Evolutionary conservation across 1,140 invertebrate species (phyloP).

Genomic region (Steinernema feltiae): DNA sequence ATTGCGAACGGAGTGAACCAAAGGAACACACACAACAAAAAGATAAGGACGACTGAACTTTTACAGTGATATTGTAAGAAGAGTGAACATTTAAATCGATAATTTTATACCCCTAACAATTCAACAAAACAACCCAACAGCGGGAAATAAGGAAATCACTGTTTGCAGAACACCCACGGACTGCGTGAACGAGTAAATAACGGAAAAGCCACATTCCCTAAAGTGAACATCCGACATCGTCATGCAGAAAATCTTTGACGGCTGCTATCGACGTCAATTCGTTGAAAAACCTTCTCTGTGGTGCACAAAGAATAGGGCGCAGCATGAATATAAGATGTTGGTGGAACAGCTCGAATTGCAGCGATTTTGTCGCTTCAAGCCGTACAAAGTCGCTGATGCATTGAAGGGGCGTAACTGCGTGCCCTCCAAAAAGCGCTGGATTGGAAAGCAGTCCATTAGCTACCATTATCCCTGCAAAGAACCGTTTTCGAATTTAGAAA

Average conservation of each 20-base stretch:
- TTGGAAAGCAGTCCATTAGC: conserved; percentile 82
- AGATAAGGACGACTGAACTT: background rate
- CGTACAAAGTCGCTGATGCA: conserved; percentile 79
- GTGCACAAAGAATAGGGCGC: conserved; percentile 16
- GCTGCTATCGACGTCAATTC: conserved; percentile 21
- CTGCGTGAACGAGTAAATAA: background rate
- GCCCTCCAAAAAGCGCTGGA: conserved; percentile 76
- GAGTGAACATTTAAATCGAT: no score
- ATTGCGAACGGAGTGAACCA: no score
- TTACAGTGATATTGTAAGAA: background rate
- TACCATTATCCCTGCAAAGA: conserved; percentile 71
- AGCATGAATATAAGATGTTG: conserved; percentile 36
- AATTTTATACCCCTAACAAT: no score
- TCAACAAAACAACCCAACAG: no score
- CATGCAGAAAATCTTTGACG: conserved; percentile 22
- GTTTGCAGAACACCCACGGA: background rate
- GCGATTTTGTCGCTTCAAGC: background rate
- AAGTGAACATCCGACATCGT: background rate
- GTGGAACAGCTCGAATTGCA: conserved; percentile 20
- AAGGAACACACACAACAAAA: background rate
- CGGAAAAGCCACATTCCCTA: background rate
- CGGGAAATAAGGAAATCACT: no score
- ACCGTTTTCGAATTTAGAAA: conserved; percentile 27
- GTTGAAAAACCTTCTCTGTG: conserved; percentile 29
- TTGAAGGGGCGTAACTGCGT: conserved; percentile 66